phyloP scores from a whole-genome alignment of 92 coral and sea anemone genomes.

The Phenganax stokvisi region DNA sequence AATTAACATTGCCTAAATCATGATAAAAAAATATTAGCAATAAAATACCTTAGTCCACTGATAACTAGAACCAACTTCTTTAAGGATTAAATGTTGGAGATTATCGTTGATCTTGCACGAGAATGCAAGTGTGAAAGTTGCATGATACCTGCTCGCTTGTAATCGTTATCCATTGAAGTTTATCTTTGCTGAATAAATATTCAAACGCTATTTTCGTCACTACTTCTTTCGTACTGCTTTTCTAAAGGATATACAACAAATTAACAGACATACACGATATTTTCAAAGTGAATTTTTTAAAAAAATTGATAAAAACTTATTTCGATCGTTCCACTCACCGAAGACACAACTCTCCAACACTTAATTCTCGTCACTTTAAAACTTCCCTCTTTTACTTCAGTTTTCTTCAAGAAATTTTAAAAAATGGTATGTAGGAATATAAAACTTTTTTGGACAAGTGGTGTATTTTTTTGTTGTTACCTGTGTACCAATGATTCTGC shows the following conservation, averaged over 20 bases:
- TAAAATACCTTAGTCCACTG: too few relatives aligned
- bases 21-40: neutral
- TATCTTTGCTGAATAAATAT: slow-evolving; percentile 68
- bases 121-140: too few relatives aligned
- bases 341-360: slow-evolving; percentile 89
- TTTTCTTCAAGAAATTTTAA: slow-evolving; percentile 31
- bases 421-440: neutral
- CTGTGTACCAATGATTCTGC: slow-evolving; percentile 71
- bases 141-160: slow-evolving; percentile 64
- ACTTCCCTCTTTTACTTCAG: slow-evolving; percentile 78
- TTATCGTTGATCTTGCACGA: too few relatives aligned
- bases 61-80: too few relatives aligned
- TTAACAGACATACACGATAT: too few relatives aligned
- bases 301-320: too few relatives aligned
- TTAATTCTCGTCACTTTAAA: slow-evolving; percentile 88
- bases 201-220: slow-evolving; percentile 77
- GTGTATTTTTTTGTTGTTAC: slow-evolving; percentile 42
- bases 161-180: slow-evolving; percentile 77
- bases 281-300: too few relatives aligned
- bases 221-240: slow-evolving; percentile 60
- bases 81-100: too few relatives aligned
- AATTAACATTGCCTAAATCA: slow-evolving; percentile 71
- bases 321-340: slow-evolving; percentile 50
- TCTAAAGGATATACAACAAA: neutral
- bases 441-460: neutral